These are phyloP conservation scores for Somateria mollissima DNA, from an alignment of 2,797 vertebrate genomes.

Conservation along the genomic window DNA sequence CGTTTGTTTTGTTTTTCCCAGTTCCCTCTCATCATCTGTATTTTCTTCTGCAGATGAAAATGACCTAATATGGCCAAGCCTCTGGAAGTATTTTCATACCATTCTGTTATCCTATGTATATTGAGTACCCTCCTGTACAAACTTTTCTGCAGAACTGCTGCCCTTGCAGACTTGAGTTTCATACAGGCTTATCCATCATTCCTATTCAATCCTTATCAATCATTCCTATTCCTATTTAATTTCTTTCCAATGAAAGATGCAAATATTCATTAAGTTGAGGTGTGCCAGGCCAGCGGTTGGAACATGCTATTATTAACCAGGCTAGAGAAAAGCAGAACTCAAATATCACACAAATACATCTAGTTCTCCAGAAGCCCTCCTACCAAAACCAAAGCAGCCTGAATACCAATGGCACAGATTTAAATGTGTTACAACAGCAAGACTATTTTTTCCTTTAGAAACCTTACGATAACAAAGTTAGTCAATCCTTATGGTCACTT, in stretches of 20 bases:
- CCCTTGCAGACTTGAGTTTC: neutral
- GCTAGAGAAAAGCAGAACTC: conserved; percentile 15
- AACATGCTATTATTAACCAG: conserved; percentile 38
- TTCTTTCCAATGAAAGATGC: neutral
- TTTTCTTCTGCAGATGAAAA: neutral
- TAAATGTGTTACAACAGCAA: neutral
- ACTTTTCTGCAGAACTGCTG: neutral
- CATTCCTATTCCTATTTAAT: neutral
- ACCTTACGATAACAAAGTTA: conserved; percentile 13
- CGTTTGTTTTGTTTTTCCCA: too few species aligned
- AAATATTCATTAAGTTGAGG: conserved; percentile 2
- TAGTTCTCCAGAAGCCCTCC: neutral
- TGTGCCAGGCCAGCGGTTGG: neutral
- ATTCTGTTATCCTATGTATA: neutral
- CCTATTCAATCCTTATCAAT: neutral
- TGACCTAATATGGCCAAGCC: neutral
- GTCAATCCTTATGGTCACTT: neutral
- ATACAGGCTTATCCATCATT: neutral
- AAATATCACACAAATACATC: conserved; percentile 28
- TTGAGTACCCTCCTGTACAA: neutral
- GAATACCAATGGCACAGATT: conserved; percentile 12
- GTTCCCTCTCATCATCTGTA: neutral
- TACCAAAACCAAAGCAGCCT: conserved; percentile 25
- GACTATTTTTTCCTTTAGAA: neutral
- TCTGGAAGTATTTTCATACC: conserved; percentile 17